phyloP scores from a whole-genome alignment of 64 coral and sea anemone species.

The Porites australiensis region DNA sequence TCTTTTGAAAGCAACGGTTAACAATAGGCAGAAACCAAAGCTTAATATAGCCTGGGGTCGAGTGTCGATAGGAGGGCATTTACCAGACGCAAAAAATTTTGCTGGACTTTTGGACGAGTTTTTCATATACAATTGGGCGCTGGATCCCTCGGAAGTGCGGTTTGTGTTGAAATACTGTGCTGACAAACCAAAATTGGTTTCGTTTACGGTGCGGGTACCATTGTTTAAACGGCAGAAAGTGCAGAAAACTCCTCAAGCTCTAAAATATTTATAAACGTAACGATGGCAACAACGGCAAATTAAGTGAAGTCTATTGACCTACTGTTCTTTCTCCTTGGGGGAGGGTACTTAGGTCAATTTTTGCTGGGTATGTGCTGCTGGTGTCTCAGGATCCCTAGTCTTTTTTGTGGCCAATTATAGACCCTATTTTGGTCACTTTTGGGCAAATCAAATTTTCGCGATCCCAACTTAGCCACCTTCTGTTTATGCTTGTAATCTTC shows the following conservation, averaged over 20 bases:
- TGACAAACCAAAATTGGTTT: slow-evolving; percentile 95
- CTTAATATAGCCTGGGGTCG: slow-evolving; percentile 77
- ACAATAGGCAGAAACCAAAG: slow-evolving; percentile 57
- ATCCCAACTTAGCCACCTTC: neutral
- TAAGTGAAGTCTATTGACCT: no score
- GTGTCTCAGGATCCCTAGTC: no score
- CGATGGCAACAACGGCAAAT: neutral
- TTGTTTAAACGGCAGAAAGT: slow-evolving; percentile 37
- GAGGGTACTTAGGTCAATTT: no score
- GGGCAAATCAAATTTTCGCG: no score
- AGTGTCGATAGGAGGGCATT: slow-evolving; percentile 80
- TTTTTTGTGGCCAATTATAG: no score
- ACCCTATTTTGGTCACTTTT: no score
- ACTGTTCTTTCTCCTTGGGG: no score
- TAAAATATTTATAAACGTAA: neutral
- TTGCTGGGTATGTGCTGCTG: no score
- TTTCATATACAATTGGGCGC: slow-evolving; percentile 98
- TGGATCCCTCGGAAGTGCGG: slow-evolving; percentile 85
- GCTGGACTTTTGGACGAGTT: slow-evolving; percentile 94
- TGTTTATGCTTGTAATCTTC: neutral
- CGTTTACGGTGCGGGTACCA: slow-evolving; percentile 95
- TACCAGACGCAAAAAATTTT: slow-evolving; percentile 67
- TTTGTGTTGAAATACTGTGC: slow-evolving; percentile 98
- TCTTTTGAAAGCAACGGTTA: slow-evolving; percentile 72
- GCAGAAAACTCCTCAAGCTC: neutral